Base-by-base conservation (phyloP, 1,140 invertebrate species). In the Drosophila cardini region DNA sequence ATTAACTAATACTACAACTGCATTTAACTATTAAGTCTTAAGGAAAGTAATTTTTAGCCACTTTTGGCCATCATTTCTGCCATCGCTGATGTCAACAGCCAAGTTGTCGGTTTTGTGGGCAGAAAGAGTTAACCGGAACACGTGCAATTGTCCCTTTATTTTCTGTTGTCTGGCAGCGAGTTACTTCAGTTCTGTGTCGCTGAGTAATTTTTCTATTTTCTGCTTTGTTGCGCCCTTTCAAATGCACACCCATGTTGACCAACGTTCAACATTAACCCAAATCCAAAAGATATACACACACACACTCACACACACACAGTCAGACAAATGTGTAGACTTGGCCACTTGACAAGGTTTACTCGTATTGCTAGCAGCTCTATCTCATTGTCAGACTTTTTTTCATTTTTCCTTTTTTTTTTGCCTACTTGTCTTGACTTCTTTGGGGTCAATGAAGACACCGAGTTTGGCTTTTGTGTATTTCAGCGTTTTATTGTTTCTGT, bases 181-280 rank as follows among this genome's bases (percentile, higher is more conserved):
- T 65, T 63, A 18, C n/a, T 42, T 64, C 52, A 45, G 55, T 64
- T 63, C 40, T 72, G 58, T 79, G 72, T 56, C 78, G 67, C 70
- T 89, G 76, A 89, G 83, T 87, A 89, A 89, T 78, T 87, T 87
- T 87, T 87, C 76, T 87, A 87, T 87, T 87, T 87, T 87, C 84
- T 84, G 84, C 84, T 87, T 87, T 87, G 80, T 84, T 84, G 84
- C 84, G 68, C 77, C 76, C 73, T 69, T 80, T 84, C 84, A 80
- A 80, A 71, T 80, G 79, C 84, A 84, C 84, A 89, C 84, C 84
- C 84, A 89, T 89, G 84, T 89, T 89, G 84, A 89, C 84, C 84
- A 72, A 89, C 63, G 85, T 56, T 34, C 80, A 76, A 89, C 84
- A 89, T 89, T 89, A 89, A 89, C 84, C 84, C 80, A 89, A 90